Evolutionary conservation across 2,888 invertebrate genomes (phyloP).

Genomic region (Punctoribates punctum): DNA sequence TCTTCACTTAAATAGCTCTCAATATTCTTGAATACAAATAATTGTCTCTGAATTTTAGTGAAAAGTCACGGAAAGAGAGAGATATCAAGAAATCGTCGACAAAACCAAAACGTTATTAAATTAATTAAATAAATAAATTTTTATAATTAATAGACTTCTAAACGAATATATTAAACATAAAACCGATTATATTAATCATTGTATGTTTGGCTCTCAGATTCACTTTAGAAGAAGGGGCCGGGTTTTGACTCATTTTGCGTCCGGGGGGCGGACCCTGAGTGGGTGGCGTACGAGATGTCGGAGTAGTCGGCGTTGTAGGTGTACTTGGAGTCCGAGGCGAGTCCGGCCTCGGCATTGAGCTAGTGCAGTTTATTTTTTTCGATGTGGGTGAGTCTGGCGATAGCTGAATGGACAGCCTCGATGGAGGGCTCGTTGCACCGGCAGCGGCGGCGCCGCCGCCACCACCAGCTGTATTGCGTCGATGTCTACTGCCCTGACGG

Average conservation of each 20-base stretch:
- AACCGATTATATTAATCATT: slow-evolving; percentile 38
- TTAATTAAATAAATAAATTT: neutral
- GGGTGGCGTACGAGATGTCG: neutral
- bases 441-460: neutral
- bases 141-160: slow-evolving; percentile 9
- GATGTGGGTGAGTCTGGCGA: neutral
- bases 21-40: no score
- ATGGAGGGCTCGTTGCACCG: neutral
- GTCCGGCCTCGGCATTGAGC: neutral
- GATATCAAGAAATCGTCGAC: no score
- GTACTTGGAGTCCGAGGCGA: neutral
- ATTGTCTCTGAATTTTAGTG: no score
- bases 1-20: no score
- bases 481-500: neutral
- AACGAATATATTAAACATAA: slow-evolving; percentile 38
- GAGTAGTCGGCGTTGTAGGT: neutral
- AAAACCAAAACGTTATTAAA: neutral
- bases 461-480: neutral
- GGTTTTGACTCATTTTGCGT: neutral
- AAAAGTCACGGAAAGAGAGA: no score
- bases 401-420: neutral
- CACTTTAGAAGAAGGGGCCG: slow-evolving; percentile 8
- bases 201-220: slow-evolving; percentile 35
- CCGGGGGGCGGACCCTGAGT: neutral
- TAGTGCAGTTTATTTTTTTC: neutral